These are phyloP conservation scores for Reticulitermes lucifugus DNA, from an alignment of 2,888 invertebrate species.

Conservation along the genomic window DNA sequence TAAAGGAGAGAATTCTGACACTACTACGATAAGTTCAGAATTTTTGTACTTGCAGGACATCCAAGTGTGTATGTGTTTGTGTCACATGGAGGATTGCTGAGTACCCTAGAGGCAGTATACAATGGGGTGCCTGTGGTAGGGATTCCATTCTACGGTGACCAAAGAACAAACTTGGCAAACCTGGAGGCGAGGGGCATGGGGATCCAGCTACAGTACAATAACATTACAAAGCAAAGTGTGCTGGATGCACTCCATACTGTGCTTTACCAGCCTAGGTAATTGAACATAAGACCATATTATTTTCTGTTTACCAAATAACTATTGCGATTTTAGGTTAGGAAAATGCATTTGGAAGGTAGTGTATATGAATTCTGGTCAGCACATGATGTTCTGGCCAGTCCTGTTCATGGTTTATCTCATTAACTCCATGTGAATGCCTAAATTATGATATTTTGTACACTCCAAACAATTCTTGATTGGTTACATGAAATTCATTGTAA, in stretches of 20 bases:
- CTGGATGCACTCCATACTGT: conserved; percentile 69
- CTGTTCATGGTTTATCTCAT: too few relatives aligned
- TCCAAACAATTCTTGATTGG: too few relatives aligned
- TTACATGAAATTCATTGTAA: too few relatives aligned
- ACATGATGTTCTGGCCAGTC: too few relatives aligned
- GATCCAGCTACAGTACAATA: conserved; percentile 68
- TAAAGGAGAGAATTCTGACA: background rate
- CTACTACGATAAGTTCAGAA: background rate
- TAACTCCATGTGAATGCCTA: too few relatives aligned
- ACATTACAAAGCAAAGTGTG: conserved; percentile 69
- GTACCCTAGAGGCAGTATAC: conserved; percentile 75
- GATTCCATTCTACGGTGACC: conserved; percentile 78
- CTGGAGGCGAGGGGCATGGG: conserved; percentile 72
- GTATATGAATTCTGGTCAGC: too few relatives aligned
- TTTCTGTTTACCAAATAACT: background rate
- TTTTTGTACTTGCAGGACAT: conserved; percentile 68
- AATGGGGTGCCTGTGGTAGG: conserved; percentile 75
- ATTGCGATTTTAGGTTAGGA: too few relatives aligned
- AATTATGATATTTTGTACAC: too few relatives aligned
- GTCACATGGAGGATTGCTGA: conserved; percentile 76
- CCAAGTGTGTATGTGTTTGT: conserved; percentile 76
- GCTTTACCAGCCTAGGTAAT: conserved; percentile 57
- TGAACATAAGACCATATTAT: background rate
- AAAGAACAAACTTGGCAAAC: conserved; percentile 74
- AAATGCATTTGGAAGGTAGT: too few relatives aligned